Evolutionary conservation across 2,888 invertebrate genomes (phyloP).

Genomic region (Limnephilus lunatus): DNA sequence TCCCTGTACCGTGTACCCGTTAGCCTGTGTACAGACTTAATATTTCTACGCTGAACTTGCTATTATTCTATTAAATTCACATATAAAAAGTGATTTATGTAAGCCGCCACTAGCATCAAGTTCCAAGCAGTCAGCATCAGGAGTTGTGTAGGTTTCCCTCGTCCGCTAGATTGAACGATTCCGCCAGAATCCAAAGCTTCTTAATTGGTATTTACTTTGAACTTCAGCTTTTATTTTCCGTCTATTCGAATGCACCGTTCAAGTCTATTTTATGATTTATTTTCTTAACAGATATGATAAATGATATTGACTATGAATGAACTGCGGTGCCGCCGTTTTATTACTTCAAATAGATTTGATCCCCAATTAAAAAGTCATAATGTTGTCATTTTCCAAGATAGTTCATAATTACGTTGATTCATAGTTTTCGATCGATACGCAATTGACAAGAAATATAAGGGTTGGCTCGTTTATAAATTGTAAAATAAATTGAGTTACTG

Average conservation of each 20-base stretch:
- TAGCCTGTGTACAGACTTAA: background rate
- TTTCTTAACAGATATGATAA: constrained; percentile 8
- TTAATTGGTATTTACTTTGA: constrained; percentile 43
- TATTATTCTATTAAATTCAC: constrained; percentile 1
- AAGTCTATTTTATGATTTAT: constrained; percentile 33
- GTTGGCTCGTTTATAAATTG: background rate
- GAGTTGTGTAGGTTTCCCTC: background rate
- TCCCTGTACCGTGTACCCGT: background rate
- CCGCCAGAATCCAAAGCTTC: constrained; percentile 9
- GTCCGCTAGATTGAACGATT: background rate
- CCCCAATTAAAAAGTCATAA: background rate
- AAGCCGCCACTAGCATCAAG: background rate
- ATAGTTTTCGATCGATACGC: background rate
- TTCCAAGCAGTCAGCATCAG: background rate
- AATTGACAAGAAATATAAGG: background rate
- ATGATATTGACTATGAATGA: background rate
- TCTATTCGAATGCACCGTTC: constrained; percentile 15
- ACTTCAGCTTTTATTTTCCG: constrained; percentile 28
- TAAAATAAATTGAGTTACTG: background rate
- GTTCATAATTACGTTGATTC: background rate
- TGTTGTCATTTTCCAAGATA: background rate
- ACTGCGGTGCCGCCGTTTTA: background rate
- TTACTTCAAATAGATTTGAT: background rate
- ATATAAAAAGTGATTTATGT: constrained; percentile 11
- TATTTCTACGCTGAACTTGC: background rate